phyloP scores from a whole-genome alignment of 2,797 vertebrate genomes.

The Zonotrichia albicollis region DNA sequence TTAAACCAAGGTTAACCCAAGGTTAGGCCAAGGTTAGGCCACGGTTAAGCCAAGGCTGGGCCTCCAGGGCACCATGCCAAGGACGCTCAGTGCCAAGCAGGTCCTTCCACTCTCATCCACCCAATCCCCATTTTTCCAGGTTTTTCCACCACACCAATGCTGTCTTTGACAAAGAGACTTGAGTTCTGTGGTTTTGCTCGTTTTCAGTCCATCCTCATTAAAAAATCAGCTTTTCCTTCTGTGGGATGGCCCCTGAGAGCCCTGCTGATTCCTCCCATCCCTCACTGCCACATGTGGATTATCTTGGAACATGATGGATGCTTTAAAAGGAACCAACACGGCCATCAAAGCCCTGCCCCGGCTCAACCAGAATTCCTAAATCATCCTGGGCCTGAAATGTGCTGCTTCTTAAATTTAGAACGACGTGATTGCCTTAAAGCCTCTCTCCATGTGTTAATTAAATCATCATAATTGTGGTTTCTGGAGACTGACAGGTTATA shows the following conservation, averaged over 20 bases:
- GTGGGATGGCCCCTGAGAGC: slow-evolving; percentile 10
- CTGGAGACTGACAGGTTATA: slow-evolving; percentile 60
- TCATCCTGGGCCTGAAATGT: slow-evolving; percentile 41
- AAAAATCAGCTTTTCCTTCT: neutral
- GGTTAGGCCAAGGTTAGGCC: too few relatives aligned
- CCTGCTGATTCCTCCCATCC: slow-evolving; percentile 13
- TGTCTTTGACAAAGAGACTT: neutral
- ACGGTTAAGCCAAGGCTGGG: too few relatives aligned
- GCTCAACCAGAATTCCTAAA: slow-evolving; percentile 46
- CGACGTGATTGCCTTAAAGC: slow-evolving; percentile 55
- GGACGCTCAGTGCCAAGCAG: too few relatives aligned
- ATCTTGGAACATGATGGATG: slow-evolving; percentile 28
- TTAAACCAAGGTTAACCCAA: too few relatives aligned
- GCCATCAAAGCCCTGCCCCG: slow-evolving; percentile 32
- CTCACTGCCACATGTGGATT: neutral
- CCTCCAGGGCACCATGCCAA: neutral
- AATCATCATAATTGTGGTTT: slow-evolving; percentile 67
- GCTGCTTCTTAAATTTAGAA: slow-evolving; percentile 58
- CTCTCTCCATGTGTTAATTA: slow-evolving; percentile 62
- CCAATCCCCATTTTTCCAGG: neutral
- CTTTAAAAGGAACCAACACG: slow-evolving; percentile 20
- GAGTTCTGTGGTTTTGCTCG: neutral
- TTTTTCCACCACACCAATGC: fast-evolving
- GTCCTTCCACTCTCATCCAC: too few relatives aligned
- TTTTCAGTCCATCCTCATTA: slow-evolving; percentile 14